Percentiles rank a stretch among this genome's conserved stretches.
Conservation (phyloP, 2,113 vertebrate genomes). For the Thermophis baileyi region DNA sequence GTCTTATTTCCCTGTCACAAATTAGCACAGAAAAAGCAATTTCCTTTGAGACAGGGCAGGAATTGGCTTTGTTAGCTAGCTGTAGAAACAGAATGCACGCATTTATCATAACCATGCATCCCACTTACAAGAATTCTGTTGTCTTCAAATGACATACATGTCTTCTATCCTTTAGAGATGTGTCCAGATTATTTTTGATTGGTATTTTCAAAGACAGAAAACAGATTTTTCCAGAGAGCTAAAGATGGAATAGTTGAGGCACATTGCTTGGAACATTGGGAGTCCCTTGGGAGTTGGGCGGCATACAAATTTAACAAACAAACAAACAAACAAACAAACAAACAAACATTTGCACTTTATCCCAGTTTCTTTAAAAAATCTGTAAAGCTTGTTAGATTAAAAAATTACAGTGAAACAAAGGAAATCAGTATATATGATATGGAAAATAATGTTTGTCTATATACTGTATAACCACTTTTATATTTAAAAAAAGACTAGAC, state of each 20-base stretch:
- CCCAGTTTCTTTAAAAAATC: not conserved
- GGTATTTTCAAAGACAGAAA: not conserved
- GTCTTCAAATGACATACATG: not conserved
- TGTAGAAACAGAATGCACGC: not conserved
- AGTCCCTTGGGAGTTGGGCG: too few species aligned
- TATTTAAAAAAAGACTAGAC: not conserved
- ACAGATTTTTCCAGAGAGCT: not conserved
- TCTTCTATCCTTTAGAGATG: not conserved
- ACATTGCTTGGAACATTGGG: not conserved
- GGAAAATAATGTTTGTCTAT: not conserved
- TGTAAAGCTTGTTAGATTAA: not conserved
- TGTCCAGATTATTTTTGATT: not conserved
- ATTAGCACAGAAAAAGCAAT: not conserved
- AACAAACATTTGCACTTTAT: not conserved
- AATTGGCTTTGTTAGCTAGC: not conserved
- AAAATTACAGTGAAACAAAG: not conserved
- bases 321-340: too few species aligned
- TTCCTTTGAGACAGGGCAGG: not conserved
- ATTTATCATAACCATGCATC: not conserved
- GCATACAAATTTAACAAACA: too few species aligned
- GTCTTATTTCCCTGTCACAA: constrained; percentile 16
- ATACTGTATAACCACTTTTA: not conserved
- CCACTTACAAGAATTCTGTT: not conserved
- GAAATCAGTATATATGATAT: not conserved
- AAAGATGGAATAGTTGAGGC: not conserved